These are phyloP conservation scores for Neocrepidodera transversa DNA, from an alignment of 2,888 invertebrate species.

Conservation along the genomic window DNA sequence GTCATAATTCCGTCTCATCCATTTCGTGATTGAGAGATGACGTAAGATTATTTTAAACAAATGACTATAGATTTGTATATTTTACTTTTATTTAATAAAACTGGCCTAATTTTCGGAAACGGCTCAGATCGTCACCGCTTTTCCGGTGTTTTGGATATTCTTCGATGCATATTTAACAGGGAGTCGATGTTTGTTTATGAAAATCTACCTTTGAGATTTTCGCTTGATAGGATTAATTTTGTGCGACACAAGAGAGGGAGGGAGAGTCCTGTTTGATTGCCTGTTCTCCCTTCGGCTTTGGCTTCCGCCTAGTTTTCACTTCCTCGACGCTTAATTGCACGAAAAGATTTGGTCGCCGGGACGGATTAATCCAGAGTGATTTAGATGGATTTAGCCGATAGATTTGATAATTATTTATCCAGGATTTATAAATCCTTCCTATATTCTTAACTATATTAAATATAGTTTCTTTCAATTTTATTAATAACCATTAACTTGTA, in stretches of 20 bases:
- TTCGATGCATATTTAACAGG: conserved; percentile 36
- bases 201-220: conserved; percentile 34
- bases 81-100: no score
- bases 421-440: no score
- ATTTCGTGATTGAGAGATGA: no score
- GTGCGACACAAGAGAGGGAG: conserved; percentile 2
- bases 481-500: no score
- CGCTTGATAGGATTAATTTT: conserved; percentile 28
- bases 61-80: no score
- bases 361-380: background rate
- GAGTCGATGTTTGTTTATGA: conserved; percentile 38
- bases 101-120: no score
- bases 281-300: background rate
- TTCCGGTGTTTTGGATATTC: conserved; percentile 26
- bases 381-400: background rate
- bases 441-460: no score
- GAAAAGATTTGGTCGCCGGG: conserved; percentile 1
- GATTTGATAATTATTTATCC: background rate
- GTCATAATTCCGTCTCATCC: no score
- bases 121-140: conserved; percentile 12
- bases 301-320: background rate
- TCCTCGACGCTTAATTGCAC: background rate
- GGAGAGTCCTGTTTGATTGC: conserved; percentile 7
- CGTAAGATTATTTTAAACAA: no score
- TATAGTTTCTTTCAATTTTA: no score